Conservation (phyloP, 2,113 vertebrate species). For the Cynoglossus semilaevis region DNA sequence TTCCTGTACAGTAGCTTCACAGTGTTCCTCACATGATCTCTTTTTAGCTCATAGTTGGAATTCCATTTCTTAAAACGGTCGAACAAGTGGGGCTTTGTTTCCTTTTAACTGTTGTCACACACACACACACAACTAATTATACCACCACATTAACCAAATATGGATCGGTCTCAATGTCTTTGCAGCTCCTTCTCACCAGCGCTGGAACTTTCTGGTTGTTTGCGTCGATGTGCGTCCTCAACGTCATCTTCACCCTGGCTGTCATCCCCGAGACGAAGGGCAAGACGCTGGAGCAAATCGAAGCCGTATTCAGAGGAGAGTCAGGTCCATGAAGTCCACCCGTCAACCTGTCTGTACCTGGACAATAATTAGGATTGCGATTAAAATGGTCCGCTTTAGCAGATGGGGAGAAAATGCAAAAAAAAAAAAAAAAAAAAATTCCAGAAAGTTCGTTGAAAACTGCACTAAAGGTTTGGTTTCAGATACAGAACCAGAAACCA, state of each 20-base stretch:
- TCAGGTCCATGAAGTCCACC: slow-evolving; percentile 43
- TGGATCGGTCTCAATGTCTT: not conserved
- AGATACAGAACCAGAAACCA: not conserved
- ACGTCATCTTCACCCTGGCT: slow-evolving; percentile 80
- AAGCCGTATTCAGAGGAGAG: slow-evolving; percentile 78
- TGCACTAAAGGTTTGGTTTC: too few relatives aligned
- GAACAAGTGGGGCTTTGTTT: too few relatives aligned
- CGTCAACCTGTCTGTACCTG: not conserved
- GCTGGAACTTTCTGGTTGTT: slow-evolving; percentile 92
- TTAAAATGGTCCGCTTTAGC: too few relatives aligned
- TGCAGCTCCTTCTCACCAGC: slow-evolving; percentile 77
- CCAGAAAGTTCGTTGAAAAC: not conserved
- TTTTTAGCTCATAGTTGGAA: too few relatives aligned
- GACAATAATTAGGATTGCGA: too few relatives aligned
- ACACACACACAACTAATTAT: too few relatives aligned
- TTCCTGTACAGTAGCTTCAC: too few relatives aligned
- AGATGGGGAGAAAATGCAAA: too few relatives aligned
- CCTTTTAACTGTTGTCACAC: too few relatives aligned
- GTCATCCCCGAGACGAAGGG: slow-evolving; percentile 91
- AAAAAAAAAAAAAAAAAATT: not conserved
- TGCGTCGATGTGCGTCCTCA: slow-evolving; percentile 77
- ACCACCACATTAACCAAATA: not conserved
- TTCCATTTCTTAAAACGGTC: too few relatives aligned
- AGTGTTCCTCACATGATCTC: too few relatives aligned
- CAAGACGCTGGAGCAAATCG: slow-evolving; percentile 88